Evolutionary conservation across 2,888 invertebrate species (phyloP).

Genomic region (Nomada hirtipes): DNA sequence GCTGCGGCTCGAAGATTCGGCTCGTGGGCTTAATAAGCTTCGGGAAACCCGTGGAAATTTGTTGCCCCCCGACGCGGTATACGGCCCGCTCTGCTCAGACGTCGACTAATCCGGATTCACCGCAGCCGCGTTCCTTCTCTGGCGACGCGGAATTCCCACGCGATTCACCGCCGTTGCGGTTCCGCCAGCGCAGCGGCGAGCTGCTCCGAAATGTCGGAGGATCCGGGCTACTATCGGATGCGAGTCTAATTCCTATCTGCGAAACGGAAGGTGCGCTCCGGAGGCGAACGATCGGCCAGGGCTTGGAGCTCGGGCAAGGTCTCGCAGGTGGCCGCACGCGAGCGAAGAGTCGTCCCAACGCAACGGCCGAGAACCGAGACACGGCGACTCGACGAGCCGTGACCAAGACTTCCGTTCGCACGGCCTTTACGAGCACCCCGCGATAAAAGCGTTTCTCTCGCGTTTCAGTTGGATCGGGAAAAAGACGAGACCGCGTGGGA

Average conservation of each 20-base stretch:
- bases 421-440: slow-evolving; percentile 72
- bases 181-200: slow-evolving; percentile 17
- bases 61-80: slow-evolving; percentile 64
- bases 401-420: slow-evolving; percentile 83
- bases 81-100: slow-evolving; percentile 27
- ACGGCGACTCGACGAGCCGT: slow-evolving; percentile 80
- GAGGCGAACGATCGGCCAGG: neutral
- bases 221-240: neutral
- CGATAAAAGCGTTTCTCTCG: slow-evolving; percentile 54
- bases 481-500: slow-evolving; percentile 41
- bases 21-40: slow-evolving; percentile 76
- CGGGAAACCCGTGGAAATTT: slow-evolving; percentile 78
- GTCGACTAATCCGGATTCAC: slow-evolving; percentile 48
- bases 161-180: slow-evolving; percentile 39
- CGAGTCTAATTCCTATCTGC: neutral
- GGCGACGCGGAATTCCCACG: slow-evolving; percentile 42
- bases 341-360: slow-evolving; percentile 47
- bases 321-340: slow-evolving; percentile 18
- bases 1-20: slow-evolving; percentile 51
- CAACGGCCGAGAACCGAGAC: slow-evolving; percentile 57
- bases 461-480: slow-evolving; percentile 26
- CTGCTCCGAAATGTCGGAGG: neutral
- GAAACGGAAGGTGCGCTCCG: neutral
- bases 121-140: slow-evolving; percentile 21
- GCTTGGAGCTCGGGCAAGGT: neutral